These are phyloP conservation scores for Pseudachorutes palmiensis DNA, from an alignment of 1,140 invertebrate genomes.

Conservation along the genomic window DNA sequence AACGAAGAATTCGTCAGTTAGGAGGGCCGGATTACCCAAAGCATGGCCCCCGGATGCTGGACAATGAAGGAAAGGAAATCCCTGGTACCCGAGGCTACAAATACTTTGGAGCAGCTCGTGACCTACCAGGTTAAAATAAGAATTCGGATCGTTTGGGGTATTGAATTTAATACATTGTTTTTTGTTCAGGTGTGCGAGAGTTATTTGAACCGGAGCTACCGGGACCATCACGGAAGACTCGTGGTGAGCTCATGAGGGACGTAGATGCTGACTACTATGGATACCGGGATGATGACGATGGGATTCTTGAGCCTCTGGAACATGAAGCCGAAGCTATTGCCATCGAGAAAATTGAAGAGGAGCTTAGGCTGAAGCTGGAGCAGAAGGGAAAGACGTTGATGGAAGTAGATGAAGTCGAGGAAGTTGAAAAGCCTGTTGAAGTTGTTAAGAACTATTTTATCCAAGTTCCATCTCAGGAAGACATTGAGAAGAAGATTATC, in stretches of 20 bases:
- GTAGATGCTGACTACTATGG: slow-evolving; percentile 99
- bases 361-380: slow-evolving; percentile 23
- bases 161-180: too few species aligned
- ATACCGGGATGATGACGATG: slow-evolving; percentile 96
- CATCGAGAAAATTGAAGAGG: slow-evolving; percentile 22
- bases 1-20: slow-evolving; percentile 86
- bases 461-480: slow-evolving; percentile 75
- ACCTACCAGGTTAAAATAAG: slow-evolving; percentile 73
- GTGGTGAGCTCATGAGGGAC: slow-evolving; percentile 94
- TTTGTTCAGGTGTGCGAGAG: slow-evolving; percentile 71
- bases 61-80: slow-evolving; percentile 93
- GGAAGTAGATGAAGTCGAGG: slow-evolving; percentile 43
- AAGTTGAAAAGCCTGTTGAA: slow-evolving; percentile 46
- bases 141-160: too few species aligned
- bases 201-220: slow-evolving; percentile 79
- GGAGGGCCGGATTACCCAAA: slow-evolving; percentile 91
- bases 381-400: slow-evolving; percentile 25
- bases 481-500: slow-evolving; percentile 81
- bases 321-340: slow-evolving; percentile 62
- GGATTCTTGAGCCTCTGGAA: slow-evolving; percentile 82
- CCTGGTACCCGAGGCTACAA: slow-evolving; percentile 97
- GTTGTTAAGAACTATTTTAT: slow-evolving; percentile 54
- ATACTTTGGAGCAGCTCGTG: slow-evolving; percentile 98
- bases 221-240: slow-evolving; percentile 75
- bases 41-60: slow-evolving; percentile 86